These are phyloP conservation scores for Araneus ventricosus DNA, from an alignment of 1,140 invertebrate species.

Conservation along the genomic window DNA sequence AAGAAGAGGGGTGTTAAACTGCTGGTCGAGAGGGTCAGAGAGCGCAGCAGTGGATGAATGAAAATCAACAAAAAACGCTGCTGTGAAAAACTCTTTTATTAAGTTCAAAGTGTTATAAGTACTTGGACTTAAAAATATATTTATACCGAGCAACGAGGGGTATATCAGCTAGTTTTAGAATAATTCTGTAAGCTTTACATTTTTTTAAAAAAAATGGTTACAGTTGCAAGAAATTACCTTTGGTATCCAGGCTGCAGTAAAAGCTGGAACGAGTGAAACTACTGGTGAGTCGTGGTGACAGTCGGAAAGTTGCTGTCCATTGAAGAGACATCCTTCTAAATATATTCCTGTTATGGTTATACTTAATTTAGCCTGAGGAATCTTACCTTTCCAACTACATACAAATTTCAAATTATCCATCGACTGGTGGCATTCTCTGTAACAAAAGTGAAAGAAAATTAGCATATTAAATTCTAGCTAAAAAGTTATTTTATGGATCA, in stretches of 20 bases:
- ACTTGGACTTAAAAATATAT: no score
- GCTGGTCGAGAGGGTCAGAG: no score
- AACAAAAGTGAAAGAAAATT: conserved; percentile 58
- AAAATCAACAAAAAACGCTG: no score
- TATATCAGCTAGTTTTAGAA: no score
- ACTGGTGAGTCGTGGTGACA: conserved; percentile 84
- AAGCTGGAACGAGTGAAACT: conserved; percentile 83
- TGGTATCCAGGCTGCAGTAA: conserved; percentile 84
- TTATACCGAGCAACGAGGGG: no score
- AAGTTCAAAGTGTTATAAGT: no score
- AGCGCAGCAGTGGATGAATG: no score
- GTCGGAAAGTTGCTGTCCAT: conserved; percentile 83
- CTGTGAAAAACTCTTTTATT: no score
- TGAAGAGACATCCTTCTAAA: conserved; percentile 86
- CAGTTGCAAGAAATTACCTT: conserved; percentile 80
- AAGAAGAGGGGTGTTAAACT: no score
- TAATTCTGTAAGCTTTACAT: neutral
- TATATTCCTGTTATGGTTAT: conserved; percentile 83
- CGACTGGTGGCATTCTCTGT: conserved; percentile 82
- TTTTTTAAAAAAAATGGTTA: no score
- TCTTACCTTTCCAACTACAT: conserved; percentile 81
- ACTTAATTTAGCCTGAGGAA: conserved; percentile 79
- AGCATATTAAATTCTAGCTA: no score
- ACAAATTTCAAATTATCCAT: conserved; percentile 85
- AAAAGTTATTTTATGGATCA: neutral